phyloP scores from a whole-genome alignment of 2,797 vertebrate species.

The Anabas testudineus region DNA sequence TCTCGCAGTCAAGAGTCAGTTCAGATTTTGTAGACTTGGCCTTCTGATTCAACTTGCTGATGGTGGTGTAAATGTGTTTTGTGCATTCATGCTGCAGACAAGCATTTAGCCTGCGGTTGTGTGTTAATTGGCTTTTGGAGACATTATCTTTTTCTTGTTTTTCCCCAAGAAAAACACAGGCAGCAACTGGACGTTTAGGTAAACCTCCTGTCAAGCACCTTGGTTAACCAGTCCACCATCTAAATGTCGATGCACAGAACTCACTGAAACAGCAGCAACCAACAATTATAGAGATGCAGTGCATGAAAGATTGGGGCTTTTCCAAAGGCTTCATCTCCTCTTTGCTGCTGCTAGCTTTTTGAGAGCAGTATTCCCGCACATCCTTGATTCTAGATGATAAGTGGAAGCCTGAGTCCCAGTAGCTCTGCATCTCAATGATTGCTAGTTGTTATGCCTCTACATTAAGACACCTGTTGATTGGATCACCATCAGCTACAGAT shows the following conservation, averaged over 20 bases:
- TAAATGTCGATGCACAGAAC: slow-evolving; percentile 11
- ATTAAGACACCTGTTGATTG: slow-evolving; percentile 1
- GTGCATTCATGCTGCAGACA: background rate
- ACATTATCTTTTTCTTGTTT: slow-evolving; percentile 23
- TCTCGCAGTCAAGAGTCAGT: slow-evolving; percentile 62
- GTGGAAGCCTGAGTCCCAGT: slow-evolving; percentile 16
- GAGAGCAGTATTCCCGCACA: slow-evolving; percentile 10
- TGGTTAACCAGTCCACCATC: background rate
- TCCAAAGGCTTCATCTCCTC: background rate
- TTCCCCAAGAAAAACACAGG: background rate
- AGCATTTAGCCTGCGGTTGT: background rate
- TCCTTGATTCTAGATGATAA: slow-evolving; percentile 20
- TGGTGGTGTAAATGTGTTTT: slow-evolving; percentile 1
- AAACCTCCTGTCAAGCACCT: background rate
- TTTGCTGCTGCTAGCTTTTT: background rate
- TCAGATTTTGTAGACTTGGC: slow-evolving; percentile 32
- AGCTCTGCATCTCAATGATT: background rate
- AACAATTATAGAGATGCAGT: background rate
- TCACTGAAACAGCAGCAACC: no score
- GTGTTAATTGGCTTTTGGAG: slow-evolving; percentile 33
- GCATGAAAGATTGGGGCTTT: background rate
- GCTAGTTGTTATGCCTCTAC: background rate
- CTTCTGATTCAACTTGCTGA: slow-evolving; percentile 37
- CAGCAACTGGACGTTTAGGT: slow-evolving; percentile 2
- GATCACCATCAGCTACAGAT: background rate